phyloP scores from a whole-genome alignment of 2,888 invertebrate genomes.

The Acronicta aceris region DNA sequence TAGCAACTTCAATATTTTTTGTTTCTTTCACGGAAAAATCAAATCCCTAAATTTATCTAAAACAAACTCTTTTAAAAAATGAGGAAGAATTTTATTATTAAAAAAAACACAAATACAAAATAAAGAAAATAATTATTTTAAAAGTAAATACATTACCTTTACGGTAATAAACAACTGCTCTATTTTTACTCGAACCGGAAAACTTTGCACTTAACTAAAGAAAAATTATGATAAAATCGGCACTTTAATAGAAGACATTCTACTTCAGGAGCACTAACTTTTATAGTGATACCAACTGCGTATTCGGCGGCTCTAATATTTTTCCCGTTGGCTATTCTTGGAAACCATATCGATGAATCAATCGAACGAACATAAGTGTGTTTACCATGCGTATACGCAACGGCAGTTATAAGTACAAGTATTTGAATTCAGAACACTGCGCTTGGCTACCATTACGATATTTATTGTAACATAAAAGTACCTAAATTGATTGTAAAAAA shows the following conservation, averaged over 20 bases:
- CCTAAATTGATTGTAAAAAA: no score
- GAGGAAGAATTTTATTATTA: no score
- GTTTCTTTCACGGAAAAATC: no score
- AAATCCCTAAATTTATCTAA: no score
- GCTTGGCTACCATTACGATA: background rate
- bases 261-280: conserved; percentile 7
- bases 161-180: background rate
- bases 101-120: no score
- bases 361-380: conserved; percentile 16
- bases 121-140: background rate
- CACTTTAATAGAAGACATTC: conserved; percentile 17
- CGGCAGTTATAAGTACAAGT: conserved; percentile 2
- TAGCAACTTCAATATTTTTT: no score
- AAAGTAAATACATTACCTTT: conserved; percentile 26
- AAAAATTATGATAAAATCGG: conserved; percentile 3
- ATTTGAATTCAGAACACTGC: background rate
- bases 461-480: no score
- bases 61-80: no score
- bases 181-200: background rate
- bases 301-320: conserved; percentile 21
- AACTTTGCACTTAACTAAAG: conserved; percentile 5
- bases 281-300: conserved; percentile 23
- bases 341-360: conserved; percentile 23
- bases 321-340: conserved; percentile 29
- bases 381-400: conserved; percentile 15